Base-by-base conservation (phyloP, 2,888 invertebrate genomes). In the Deroplatys truncata region DNA sequence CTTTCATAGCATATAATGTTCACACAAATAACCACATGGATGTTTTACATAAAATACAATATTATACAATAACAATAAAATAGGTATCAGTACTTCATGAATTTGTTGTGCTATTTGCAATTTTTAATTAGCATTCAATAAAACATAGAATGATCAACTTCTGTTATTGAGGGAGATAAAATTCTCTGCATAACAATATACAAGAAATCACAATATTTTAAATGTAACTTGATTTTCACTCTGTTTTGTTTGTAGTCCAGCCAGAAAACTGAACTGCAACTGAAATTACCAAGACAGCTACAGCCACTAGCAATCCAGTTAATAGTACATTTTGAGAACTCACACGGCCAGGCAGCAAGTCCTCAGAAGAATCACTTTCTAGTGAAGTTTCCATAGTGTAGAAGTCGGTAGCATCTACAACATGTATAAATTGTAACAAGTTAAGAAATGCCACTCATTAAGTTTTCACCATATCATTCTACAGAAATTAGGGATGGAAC, bases 351-450 rank as follows among this genome's bases (percentile, higher is more conserved):
- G 89, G 85, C n/a, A 89, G 84, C 28, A 85, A 28, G 16, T 89
- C 89, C 85, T 89, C 89, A 31, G 89, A 89, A 5, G 89, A 28
- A 35, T 89, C 89, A 9, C 85, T 85, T 89, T 89, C 89, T 7
- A 85, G 82, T 28, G 85, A 83, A 20, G 85, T 28, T 72, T 89
- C 89, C 13, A 87, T 85, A 8, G 28, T 35, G 28, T 84, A 90
- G 43, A 88, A 90, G 4, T 89, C 89, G 28, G 84, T 31, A 20
- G 89, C 87, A 89, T 90, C 90, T 90, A 82, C 13, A 84, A 86
- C 29, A 13, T 28, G 85, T 82, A 84, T n/a, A n/a, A n/a, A n/a
- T n/a, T n/a, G n/a, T n/a, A n/a, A n/a, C 56, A 29, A 29, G 88
- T 72, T 5, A 82, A 35, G 72, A 72, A 83, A 28, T 13, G 43